phyloP scores from a whole-genome alignment of 1,140 invertebrate genomes.

The Euborellia annulipes region DNA sequence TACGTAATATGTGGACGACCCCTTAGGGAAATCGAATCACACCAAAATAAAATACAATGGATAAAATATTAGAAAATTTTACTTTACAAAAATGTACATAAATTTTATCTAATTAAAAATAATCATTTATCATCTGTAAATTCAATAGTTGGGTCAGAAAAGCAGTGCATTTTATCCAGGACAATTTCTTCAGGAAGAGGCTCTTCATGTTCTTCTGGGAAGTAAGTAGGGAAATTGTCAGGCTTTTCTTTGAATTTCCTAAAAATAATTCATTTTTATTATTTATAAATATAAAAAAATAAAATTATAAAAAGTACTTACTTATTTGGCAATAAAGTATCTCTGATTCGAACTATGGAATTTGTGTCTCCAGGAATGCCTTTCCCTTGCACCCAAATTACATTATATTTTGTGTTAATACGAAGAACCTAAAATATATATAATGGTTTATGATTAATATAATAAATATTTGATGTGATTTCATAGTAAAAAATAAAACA shows the following conservation, averaged over 20 bases:
- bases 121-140: slow-evolving; percentile 39
- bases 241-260: slow-evolving; percentile 39
- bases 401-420: slow-evolving; percentile 87
- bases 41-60: too few species aligned
- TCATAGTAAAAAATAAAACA: too few species aligned
- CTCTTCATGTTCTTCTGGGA: slow-evolving; percentile 36
- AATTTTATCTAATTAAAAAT: too few species aligned
- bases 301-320: slow-evolving; percentile 14
- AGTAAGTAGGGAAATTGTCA: slow-evolving; percentile 62
- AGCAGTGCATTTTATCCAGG: slow-evolving; percentile 51
- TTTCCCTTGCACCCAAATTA: slow-evolving; percentile 73
- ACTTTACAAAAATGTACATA: too few species aligned
- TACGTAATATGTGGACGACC: too few species aligned
- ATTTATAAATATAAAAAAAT: neutral
- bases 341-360: slow-evolving; percentile 65
- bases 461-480: too few species aligned
- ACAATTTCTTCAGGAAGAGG: slow-evolving; percentile 50
- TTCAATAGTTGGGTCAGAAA: slow-evolving; percentile 47
- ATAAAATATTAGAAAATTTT: too few species aligned
- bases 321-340: slow-evolving; percentile 50
- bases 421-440: slow-evolving; percentile 51
- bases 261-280: slow-evolving; percentile 7
- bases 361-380: slow-evolving; percentile 66
- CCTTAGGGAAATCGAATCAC: too few species aligned
- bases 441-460: slow-evolving; percentile 2